Percentiles rank a stretch among this genome's conserved stretches.
Evolutionary conservation across 1,140 invertebrate genomes (phyloP).

Genomic region (Pogonognathellus flavescens): DNA sequence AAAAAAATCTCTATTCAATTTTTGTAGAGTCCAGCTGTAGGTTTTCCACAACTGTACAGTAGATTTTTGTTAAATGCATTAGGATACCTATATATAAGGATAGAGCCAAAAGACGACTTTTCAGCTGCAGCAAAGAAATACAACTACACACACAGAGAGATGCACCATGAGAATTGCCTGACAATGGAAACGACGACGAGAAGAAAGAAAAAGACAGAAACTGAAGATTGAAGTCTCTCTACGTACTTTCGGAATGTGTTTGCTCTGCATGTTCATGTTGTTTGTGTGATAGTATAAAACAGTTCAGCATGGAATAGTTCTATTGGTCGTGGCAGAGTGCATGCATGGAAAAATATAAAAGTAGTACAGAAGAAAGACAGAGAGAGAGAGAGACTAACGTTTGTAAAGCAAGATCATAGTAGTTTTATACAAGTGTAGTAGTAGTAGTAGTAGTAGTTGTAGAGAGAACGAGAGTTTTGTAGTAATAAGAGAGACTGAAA

Average conservation of each 20-base stretch:
- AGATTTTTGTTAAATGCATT: too few species aligned
- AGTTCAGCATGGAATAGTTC: too few species aligned
- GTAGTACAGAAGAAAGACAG: too few species aligned
- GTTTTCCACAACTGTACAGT: too few species aligned
- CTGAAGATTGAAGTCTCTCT: neutral
- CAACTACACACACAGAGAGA: too few species aligned
- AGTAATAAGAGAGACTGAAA: slow-evolving; percentile 38
- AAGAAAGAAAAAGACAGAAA: neutral
- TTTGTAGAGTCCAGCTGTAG: too few species aligned
- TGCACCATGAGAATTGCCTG: neutral
- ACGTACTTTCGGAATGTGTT: slow-evolving; percentile 19
- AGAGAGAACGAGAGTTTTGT: neutral
- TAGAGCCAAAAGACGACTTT: too few species aligned
- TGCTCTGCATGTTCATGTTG: neutral
- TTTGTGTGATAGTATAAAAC: neutral
- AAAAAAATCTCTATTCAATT: too few species aligned
- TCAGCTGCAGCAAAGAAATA: too few species aligned
- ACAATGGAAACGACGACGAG: neutral
- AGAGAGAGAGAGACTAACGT: slow-evolving; percentile 1
- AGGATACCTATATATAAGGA: too few species aligned
- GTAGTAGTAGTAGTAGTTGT: neutral
- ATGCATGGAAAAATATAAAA: too few species aligned
- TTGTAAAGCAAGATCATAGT: neutral
- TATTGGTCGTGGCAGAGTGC: too few species aligned
- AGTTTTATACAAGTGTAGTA: neutral